Base-by-base conservation (phyloP, 2,797 vertebrate species). In the Helicolenus hilgendorfi region DNA sequence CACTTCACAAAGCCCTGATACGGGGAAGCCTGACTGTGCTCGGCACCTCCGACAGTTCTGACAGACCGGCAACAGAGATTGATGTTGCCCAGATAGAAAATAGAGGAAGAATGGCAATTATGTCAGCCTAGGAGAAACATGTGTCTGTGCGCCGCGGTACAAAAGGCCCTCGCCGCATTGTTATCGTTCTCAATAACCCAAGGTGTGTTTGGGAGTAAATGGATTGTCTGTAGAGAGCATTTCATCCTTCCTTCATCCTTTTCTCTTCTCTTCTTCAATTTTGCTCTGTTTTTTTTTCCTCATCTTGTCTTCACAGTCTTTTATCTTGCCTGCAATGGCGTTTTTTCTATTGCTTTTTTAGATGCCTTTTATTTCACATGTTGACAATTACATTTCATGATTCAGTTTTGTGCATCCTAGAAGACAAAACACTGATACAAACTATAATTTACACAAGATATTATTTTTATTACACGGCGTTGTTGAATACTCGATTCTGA, bases 61-160 rank as follows among this genome's bases (percentile, higher is more conserved):
- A 97, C 97, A 97, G 96, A 95, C 89, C 89, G 49, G 94, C 96
- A 96, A 94, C 95, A 92, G 93, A 97, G 97, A 97, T 97, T 97
- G 97, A 98, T 98, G 97, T 95, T 96, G 94, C 92, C 92, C 94
- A 94, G 97, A 97, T 97, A 96, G 96, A 96, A 97, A 96, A 96
- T 94, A 97, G 95, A 95, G 95, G 96, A 96, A 96, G 96, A 97
- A 97, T 96, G 96, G 96, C 97, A 97, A 97, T 97, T 97, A 97
- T 98, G 96, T 98, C 97, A 97, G 87, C 93, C 95, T 90, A 84
- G 92, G 86, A 97, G 95, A 97, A 96, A 97, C 97, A 97, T 94
- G 92, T 97, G 97, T 97, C 97, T 96, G 90, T 86, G 91, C 53
- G 60, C 88, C n/a, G 86, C 91, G 91, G 90, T 91, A 91, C 94